These are phyloP conservation scores for Buceros bicornis DNA, from an alignment of 2,797 vertebrate genomes.

Conservation along the genomic window DNA sequence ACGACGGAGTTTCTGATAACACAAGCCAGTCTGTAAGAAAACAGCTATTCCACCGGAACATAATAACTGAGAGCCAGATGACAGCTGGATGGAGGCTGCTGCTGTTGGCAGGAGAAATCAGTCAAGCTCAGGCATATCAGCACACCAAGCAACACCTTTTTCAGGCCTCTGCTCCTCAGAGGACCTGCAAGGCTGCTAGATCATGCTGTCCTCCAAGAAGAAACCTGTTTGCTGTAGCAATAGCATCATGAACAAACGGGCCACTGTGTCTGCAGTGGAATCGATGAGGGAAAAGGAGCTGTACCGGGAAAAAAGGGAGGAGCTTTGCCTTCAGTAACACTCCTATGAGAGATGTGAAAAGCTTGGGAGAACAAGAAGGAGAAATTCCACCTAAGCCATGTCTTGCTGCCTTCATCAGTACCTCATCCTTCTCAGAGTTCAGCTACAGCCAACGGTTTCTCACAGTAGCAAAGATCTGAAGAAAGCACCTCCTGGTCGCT, in stretches of 20 bases:
- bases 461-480: not conserved
- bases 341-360: not conserved
- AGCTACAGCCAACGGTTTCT: not conserved
- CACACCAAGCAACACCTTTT: not conserved
- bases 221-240: not conserved
- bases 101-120: not conserved
- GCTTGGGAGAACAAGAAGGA: not conserved
- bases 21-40: not conserved
- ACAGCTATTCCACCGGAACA: not conserved
- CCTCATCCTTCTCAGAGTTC: not conserved
- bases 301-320: not conserved
- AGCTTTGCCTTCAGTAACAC: not conserved
- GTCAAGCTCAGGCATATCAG: not conserved
- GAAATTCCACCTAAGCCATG: not conserved
- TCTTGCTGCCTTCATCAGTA: not conserved
- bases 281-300: not conserved
- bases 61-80: not conserved
- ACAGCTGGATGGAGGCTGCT: not conserved
- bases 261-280: fast-evolving
- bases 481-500: not conserved
- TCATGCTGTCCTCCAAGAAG: not conserved
- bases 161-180: not conserved
- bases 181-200: not conserved
- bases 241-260: fast-evolving
- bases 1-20: not conserved